These are phyloP conservation scores for Carabus problematicus DNA, from an alignment of 2,888 invertebrate species.

Conservation along the genomic window DNA sequence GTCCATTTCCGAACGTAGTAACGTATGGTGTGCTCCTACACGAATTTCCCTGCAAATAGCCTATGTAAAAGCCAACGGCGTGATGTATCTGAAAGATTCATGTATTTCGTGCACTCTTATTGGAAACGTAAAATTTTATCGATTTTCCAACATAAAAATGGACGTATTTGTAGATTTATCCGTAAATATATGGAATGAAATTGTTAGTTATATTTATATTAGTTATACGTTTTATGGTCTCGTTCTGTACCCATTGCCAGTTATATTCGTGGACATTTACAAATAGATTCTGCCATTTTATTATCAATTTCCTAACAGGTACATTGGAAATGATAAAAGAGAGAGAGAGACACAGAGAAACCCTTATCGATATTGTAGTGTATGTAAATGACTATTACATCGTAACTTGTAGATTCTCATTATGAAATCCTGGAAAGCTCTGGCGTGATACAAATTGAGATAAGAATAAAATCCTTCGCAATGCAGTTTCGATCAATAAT, in stretches of 20 bases:
- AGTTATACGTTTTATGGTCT: background rate
- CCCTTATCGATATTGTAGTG: too few relatives aligned
- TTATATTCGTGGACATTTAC: background rate
- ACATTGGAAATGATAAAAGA: too few relatives aligned
- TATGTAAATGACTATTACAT: too few relatives aligned
- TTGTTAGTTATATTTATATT: constrained; percentile 23
- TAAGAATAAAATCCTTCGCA: constrained; percentile 16
- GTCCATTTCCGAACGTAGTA: constrained; percentile 36
- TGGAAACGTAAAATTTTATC: constrained; percentile 41
- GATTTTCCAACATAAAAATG: constrained; percentile 39
- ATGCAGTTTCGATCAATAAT: constrained; percentile 31
- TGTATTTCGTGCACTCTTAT: constrained; percentile 37
- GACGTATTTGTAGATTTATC: constrained; percentile 39
- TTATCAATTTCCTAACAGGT: too few relatives aligned
- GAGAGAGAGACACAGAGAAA: too few relatives aligned
- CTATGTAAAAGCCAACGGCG: constrained; percentile 32
- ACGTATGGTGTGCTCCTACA: constrained; percentile 27
- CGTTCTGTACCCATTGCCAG: too few relatives aligned
- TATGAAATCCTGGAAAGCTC: background rate
- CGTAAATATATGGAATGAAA: constrained; percentile 38
- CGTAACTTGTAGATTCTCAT: too few relatives aligned
- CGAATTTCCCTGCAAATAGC: constrained; percentile 25
- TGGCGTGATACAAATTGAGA: constrained; percentile 10
- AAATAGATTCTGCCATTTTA: background rate
- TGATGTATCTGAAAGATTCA: constrained; percentile 39